A percentile compares a stretch with the other conserved stretches of the same genome.
Conservation (phyloP, 64 coral and sea anemone species). For the Actinia tenebrosa region DNA sequence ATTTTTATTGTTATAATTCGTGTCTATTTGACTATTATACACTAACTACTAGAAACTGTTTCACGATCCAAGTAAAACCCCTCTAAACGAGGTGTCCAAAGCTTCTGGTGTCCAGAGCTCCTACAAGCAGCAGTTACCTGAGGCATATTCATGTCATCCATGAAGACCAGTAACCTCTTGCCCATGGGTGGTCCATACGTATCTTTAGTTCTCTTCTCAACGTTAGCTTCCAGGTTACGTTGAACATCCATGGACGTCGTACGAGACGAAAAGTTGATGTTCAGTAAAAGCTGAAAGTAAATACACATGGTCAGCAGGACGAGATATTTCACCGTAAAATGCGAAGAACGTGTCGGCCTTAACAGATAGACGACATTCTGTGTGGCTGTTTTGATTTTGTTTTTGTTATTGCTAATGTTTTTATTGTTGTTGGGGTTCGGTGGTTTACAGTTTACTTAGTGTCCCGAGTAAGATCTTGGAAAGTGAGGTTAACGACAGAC, state of each 20-base stretch:
- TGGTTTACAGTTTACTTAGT: not conserved
- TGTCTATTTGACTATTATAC: too few relatives aligned
- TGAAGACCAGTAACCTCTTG: slow-evolving; percentile 89
- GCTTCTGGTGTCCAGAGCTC: too few relatives aligned
- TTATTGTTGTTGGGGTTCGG: too few relatives aligned
- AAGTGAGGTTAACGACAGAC: not conserved
- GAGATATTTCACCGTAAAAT: not conserved
- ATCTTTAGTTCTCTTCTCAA: slow-evolving; percentile 97
- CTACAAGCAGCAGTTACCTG: slow-evolving; percentile 31
- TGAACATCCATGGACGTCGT: slow-evolving; percentile 99
- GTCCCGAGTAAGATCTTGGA: not conserved
- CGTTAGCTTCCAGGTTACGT: slow-evolving; percentile 92
- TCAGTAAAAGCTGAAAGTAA: slow-evolving; percentile 64
- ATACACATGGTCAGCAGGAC: not conserved
- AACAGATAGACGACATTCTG: too few relatives aligned
- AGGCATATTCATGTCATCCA: slow-evolving; percentile 99
- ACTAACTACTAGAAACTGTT: too few relatives aligned
- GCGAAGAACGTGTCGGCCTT: not conserved
- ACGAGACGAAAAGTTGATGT: slow-evolving; percentile 99
- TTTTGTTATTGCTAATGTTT: too few relatives aligned
- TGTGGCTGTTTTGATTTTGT: too few relatives aligned
- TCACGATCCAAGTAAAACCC: too few relatives aligned
- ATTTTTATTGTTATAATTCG: too few relatives aligned
- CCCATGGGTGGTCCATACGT: slow-evolving; percentile 99
- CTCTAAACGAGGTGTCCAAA: too few relatives aligned